phyloP scores from a whole-genome alignment of 2,113 vertebrate genomes.

The Dolichallabes microphthalmus region DNA sequence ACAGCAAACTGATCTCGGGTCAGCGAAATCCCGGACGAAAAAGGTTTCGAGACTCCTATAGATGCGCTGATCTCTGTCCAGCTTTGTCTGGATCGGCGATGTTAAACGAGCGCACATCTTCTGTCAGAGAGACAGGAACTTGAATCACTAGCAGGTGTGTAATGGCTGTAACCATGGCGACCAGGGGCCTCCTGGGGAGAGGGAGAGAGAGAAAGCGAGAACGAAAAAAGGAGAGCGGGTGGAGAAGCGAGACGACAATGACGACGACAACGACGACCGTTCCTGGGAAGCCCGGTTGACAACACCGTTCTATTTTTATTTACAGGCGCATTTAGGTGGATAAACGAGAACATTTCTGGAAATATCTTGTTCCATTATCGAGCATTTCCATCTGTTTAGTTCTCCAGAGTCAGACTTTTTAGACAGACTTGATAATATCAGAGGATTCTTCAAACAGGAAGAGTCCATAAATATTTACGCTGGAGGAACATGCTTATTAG shows the following conservation, averaged over 20 bases:
- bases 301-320: slow-evolving; percentile 24
- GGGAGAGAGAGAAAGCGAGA: background rate
- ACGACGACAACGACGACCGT: background rate
- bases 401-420: background rate
- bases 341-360: slow-evolving; percentile 14
- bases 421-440: slow-evolving; percentile 20
- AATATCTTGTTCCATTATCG: background rate
- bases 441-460: slow-evolving; percentile 27
- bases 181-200: slow-evolving; percentile 35
- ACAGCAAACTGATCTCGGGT: slow-evolving; percentile 21
- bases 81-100: slow-evolving; percentile 23
- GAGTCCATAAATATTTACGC: slow-evolving; percentile 10
- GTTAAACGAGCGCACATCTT: slow-evolving; percentile 31
- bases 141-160: slow-evolving; percentile 54
- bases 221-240: background rate
- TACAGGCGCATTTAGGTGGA: slow-evolving; percentile 27
- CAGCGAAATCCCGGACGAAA: background rate
- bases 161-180: slow-evolving; percentile 49
- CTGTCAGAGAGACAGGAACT: slow-evolving; percentile 24
- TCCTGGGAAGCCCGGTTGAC: slow-evolving; percentile 46
- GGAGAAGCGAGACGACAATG: background rate
- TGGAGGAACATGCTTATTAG: background rate
- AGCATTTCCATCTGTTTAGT: background rate
- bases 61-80: background rate
- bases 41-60: background rate